Conservation (phyloP, 2,113 vertebrate genomes). For the Gymnocephalus cernua region DNA sequence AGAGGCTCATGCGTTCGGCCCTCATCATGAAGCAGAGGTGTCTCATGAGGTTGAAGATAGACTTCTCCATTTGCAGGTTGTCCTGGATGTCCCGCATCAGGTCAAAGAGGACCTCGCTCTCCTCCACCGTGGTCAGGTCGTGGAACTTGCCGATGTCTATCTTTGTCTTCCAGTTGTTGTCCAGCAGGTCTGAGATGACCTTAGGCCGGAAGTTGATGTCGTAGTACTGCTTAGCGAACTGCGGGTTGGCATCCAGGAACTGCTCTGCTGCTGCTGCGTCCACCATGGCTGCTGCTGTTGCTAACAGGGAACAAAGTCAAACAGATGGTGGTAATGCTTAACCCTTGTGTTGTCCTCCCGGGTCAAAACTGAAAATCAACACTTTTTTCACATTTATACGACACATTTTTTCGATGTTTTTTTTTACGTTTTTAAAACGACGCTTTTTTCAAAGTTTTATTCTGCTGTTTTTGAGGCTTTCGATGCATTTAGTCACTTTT, state of each 20-base stretch:
- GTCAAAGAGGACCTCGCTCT: conserved; percentile 92
- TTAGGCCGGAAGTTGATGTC: conserved; percentile 84
- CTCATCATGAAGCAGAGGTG: conserved; percentile 88
- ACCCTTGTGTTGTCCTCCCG: no score
- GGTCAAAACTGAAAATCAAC: no score
- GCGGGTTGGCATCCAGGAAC: conserved; percentile 89
- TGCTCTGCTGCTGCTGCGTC: conserved; percentile 87
- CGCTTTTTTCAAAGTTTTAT: no score
- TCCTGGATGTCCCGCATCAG: conserved; percentile 90
- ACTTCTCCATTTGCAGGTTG: conserved; percentile 88
- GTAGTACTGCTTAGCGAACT: conserved; percentile 89
- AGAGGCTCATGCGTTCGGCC: conserved; percentile 90
- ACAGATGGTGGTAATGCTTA: neutral
- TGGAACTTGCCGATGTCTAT: conserved; percentile 83
- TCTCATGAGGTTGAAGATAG: conserved; percentile 88
- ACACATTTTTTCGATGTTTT: no score
- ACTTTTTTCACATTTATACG: no score
- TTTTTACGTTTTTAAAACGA: no score
- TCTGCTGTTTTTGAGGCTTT: no score
- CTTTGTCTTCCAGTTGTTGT: conserved; percentile 65
- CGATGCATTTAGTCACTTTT: no score
- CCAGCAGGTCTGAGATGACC: conserved; percentile 86
- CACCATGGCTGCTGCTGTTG: conserved; percentile 75
- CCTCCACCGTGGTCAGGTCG: conserved; percentile 83
- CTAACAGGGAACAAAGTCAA: neutral